phyloP scores from a whole-genome alignment of 2,113 vertebrate genomes.

The Rhinoderma darwinii region DNA sequence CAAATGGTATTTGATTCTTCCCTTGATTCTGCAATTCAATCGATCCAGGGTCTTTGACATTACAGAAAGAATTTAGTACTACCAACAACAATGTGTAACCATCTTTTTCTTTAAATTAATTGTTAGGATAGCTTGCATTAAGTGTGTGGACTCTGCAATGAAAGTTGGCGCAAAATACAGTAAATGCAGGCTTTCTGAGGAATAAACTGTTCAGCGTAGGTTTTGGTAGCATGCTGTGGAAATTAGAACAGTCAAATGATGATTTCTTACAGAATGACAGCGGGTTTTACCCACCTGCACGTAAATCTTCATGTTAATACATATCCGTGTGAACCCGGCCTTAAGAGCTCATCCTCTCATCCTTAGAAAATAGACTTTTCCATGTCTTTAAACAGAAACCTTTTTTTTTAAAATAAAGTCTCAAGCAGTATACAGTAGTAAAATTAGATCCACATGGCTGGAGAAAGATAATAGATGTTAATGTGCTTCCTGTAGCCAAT shows the following conservation, averaged over 20 bases:
- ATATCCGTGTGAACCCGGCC: background rate
- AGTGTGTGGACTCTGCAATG: background rate
- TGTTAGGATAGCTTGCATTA: too few relatives aligned
- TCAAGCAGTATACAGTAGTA: background rate
- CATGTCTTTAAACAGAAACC: background rate
- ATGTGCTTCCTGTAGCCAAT: constrained; percentile 44
- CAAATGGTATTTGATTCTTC: too few relatives aligned
- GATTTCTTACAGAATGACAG: background rate
- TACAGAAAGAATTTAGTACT: too few relatives aligned
- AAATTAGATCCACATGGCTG: background rate
- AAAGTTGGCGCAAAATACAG: background rate
- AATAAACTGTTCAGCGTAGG: background rate
- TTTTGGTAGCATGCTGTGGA: background rate
- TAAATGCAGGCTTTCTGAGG: background rate
- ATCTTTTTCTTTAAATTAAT: too few relatives aligned
- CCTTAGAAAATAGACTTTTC: background rate
- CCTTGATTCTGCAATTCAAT: too few relatives aligned
- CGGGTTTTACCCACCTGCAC: background rate
- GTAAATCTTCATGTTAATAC: background rate
- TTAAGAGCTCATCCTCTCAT: background rate
- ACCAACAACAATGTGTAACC: too few relatives aligned
- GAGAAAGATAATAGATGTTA: constrained; percentile 36
- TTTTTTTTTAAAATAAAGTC: background rate
- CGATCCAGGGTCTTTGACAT: too few relatives aligned
- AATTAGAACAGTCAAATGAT: background rate